These are phyloP conservation scores for Pogonocherus hispidulus DNA, from an alignment of 2,888 invertebrate species.

Conservation along the genomic window DNA sequence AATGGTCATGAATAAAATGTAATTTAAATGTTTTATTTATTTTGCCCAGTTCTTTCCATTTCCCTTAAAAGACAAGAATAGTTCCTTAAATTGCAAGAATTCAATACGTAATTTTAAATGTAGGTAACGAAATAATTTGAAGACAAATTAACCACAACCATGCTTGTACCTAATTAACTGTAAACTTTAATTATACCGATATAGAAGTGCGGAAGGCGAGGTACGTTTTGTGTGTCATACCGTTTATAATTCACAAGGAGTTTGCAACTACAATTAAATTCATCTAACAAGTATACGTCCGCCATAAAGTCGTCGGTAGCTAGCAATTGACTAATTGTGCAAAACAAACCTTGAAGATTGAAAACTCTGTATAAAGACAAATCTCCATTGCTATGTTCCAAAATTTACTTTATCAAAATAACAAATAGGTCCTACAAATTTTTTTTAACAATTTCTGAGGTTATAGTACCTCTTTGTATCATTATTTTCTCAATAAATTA, in stretches of 20 bases:
- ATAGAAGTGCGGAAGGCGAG: not conserved
- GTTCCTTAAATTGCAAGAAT: no score
- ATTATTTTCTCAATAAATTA: no score
- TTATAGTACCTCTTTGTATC: no score
- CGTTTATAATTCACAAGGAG: slow-evolving; percentile 5
- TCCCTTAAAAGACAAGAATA: no score
- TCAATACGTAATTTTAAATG: not conserved
- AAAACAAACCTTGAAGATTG: not conserved
- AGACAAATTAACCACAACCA: slow-evolving; percentile 3
- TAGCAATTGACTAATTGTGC: not conserved
- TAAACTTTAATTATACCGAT: slow-evolving; percentile 7
- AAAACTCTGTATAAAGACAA: no score
- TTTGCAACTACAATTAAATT: not conserved
- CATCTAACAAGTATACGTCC: not conserved
- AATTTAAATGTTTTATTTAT: no score
- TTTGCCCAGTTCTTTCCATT: no score
- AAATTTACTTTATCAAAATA: no score
- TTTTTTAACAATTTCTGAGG: no score
- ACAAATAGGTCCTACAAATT: no score
- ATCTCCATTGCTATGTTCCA: no score
- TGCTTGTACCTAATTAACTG: not conserved
- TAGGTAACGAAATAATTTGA: not conserved
- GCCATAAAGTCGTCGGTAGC: not conserved
- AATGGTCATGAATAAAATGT: no score
- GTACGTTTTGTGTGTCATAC: slow-evolving; percentile 7